Evolutionary conservation across 2,888 invertebrate genomes (phyloP).

Genomic region (Peribatodes rhomboidaria): DNA sequence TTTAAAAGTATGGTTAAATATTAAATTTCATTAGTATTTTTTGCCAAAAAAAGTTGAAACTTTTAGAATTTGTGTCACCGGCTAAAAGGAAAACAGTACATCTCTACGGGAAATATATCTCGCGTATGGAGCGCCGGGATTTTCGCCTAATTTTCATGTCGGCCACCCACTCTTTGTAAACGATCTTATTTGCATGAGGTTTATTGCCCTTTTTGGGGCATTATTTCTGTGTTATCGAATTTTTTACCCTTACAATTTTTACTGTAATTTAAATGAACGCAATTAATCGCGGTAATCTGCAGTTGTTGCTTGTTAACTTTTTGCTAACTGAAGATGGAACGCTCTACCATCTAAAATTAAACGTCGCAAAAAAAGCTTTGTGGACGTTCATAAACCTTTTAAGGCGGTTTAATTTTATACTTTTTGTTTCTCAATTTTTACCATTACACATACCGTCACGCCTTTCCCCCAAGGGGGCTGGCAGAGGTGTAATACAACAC

Average conservation of each 20-base stretch:
- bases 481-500: too few relatives aligned
- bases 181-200: slow-evolving; percentile 63
- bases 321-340: not conserved
- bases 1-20: too few relatives aligned
- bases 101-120: slow-evolving; percentile 50
- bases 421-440: too few relatives aligned
- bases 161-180: slow-evolving; percentile 55
- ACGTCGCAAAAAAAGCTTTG: too few relatives aligned
- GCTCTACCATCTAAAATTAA: too few relatives aligned
- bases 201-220: slow-evolving; percentile 50
- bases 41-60: not conserved
- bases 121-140: slow-evolving; percentile 59
- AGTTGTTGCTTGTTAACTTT: slow-evolving; percentile 1
- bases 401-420: too few relatives aligned
- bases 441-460: too few relatives aligned
- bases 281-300: slow-evolving; percentile 37
- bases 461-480: too few relatives aligned
- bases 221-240: slow-evolving; percentile 47
- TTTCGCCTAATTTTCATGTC: slow-evolving; percentile 67
- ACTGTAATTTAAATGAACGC: slow-evolving; percentile 35
- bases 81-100: not conserved
- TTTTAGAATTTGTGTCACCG: slow-evolving; percentile 1
- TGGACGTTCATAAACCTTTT: too few relatives aligned
- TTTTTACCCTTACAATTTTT: slow-evolving; percentile 38
- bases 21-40: not conserved